Evolutionary conservation across 23 tunicate species (phyloP).

Genomic region (Trididemnum miniatum): DNA sequence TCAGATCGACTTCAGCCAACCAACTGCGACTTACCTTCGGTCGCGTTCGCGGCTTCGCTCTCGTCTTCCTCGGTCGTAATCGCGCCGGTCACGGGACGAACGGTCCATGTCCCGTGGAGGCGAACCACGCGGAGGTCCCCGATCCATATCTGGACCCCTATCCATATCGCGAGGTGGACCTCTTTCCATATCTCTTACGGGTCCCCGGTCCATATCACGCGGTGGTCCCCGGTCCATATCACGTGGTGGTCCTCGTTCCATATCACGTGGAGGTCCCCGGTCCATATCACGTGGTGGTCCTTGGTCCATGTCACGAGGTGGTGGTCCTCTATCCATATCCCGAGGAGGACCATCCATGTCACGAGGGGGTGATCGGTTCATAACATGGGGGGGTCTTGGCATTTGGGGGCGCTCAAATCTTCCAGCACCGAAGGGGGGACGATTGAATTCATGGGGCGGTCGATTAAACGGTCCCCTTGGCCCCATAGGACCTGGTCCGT

Average conservation of each 20-base stretch:
- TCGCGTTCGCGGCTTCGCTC: slow-evolving; percentile 41
- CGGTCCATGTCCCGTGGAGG: slow-evolving; percentile 38
- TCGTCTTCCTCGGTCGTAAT: slow-evolving; percentile 56
- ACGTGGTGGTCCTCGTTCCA: slow-evolving; percentile 40
- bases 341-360: neutral
- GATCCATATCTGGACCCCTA: slow-evolving; percentile 34
- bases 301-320: slow-evolving; percentile 22
- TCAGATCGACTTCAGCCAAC: too few species aligned
- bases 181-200: slow-evolving; percentile 41
- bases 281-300: slow-evolving; percentile 21
- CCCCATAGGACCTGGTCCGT: slow-evolving; percentile 4
- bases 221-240: slow-evolving; percentile 35
- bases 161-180: slow-evolving; percentile 40
- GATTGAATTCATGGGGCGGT: slow-evolving; percentile 21
- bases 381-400: slow-evolving; percentile 28
- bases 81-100: slow-evolving; percentile 23
- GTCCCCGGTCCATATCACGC: slow-evolving; percentile 37
- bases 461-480: slow-evolving; percentile 17
- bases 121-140: slow-evolving; percentile 33
- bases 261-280: slow-evolving; percentile 27
- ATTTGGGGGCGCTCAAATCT: slow-evolving; percentile 17
- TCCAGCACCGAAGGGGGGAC: slow-evolving; percentile 11
- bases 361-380: slow-evolving; percentile 23
- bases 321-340: slow-evolving; percentile 36
- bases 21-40: slow-evolving; percentile 38